Evolutionary conservation across 1,140 invertebrate species (phyloP), one percentile per base, ranked within the genome.

Genomic region (Venustaconcha ellipsiformis): DNA sequence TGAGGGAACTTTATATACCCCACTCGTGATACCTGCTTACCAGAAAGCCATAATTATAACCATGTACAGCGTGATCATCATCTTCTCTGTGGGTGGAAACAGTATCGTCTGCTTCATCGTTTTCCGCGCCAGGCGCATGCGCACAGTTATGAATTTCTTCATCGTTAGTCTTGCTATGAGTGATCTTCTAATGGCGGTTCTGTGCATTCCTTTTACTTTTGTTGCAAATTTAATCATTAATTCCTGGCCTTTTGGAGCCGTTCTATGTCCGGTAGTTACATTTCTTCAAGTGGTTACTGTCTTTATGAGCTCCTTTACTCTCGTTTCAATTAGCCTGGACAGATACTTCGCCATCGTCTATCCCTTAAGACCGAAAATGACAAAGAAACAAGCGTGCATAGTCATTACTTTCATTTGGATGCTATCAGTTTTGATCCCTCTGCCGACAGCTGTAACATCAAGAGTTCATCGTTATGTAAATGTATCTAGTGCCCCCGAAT

Each of bases 251-350:
- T 99, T 99, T 86, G 97, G 97, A 1, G 92, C 94, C 15, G 91
- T 94, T 59, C 94, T 97, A 93, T 99, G 97, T 90, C 98, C 98
- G 83, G 93, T 89, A 15, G 87, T 88, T 37, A 87, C 97, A 94
- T 97, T 95, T 48, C 94, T 95, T 0, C 98, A 97, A 0, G 96
- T 95, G 30, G 96, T 99, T 58, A 97, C 98, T 81, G 97, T 99
- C 87, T 98, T 98, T 86, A 97, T 97, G 6, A 97, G 95, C 80
- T 96, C 95, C 64, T 95, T 98, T 76, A 96, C 98, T 81, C 91
- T 99, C 17, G 95, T 96, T 70, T 96, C 98, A 62, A 98, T 99
- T 95, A 96, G 95, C 76, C 95, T 96, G 0, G 97, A 99, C 92
- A 74, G 97, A n/a, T 99, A 98, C 88, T 94, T 98, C 26, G 96